These are phyloP conservation scores for Microtus richardsoni DNA, from an alignment of 2,113 vertebrate genomes.

Conservation along the genomic window DNA sequence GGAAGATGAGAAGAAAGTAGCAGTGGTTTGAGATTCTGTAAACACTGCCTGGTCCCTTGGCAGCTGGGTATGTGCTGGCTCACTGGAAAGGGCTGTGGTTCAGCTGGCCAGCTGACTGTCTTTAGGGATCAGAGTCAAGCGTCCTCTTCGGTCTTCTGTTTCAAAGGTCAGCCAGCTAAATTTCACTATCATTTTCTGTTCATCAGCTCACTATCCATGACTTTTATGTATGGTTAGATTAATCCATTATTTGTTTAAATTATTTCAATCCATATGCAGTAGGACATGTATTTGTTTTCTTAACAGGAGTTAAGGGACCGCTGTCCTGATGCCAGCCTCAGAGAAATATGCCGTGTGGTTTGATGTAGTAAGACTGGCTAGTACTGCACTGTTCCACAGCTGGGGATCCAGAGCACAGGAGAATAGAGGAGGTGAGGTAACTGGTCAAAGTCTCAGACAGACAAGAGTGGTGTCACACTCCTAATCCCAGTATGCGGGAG, in stretches of 20 bases:
- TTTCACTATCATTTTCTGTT: constrained; percentile 48
- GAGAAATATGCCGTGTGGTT: background rate
- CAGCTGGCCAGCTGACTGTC: constrained; percentile 32
- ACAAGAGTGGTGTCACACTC: no score
- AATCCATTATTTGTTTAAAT: constrained; percentile 37
- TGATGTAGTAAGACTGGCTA: constrained; percentile 15
- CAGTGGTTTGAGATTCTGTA: constrained; percentile 54
- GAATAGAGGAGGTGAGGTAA: background rate
- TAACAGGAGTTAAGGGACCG: background rate
- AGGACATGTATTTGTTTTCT: constrained; percentile 26
- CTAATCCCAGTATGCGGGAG: background rate
- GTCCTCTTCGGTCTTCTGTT: constrained; percentile 27
- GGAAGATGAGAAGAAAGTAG: constrained; percentile 58
- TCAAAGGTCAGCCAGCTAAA: background rate
- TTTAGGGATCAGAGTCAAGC: constrained; percentile 50
- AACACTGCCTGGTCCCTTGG: background rate
- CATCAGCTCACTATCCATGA: constrained; percentile 37
- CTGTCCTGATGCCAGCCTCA: background rate
- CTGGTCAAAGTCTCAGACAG: background rate
- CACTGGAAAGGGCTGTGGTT: background rate
- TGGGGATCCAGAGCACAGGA: background rate
- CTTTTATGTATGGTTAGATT: constrained; percentile 38
- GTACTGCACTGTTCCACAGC: background rate
- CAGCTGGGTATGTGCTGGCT: constrained; percentile 45
- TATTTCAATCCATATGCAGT: constrained; percentile 28